Conservation (phyloP, 2,797 vertebrate genomes). For the Coracias cyanogaster region DNA sequence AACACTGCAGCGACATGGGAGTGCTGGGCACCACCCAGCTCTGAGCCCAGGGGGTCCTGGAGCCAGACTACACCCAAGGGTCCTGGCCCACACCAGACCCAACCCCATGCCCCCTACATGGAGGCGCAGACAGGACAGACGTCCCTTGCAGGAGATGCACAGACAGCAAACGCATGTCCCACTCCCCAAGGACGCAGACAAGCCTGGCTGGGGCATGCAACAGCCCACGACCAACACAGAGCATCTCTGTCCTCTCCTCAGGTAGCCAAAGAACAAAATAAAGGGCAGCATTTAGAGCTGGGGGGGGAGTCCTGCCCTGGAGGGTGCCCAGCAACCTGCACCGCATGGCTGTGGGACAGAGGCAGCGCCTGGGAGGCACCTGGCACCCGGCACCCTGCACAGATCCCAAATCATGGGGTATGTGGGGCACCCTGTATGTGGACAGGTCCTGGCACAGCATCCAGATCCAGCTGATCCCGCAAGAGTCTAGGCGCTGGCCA, state of each 20-base stretch:
- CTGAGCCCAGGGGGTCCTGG: background rate
- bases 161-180: slow-evolving; percentile 38
- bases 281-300: background rate
- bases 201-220: background rate
- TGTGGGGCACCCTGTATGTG: background rate
- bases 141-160: slow-evolving; percentile 16
- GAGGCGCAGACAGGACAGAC: slow-evolving; percentile 42
- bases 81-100: background rate
- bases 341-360: accelerated
- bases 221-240: accelerated
- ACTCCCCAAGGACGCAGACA: background rate
- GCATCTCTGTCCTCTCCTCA: background rate
- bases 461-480: accelerated
- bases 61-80: background rate
- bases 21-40: background rate
- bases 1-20: slow-evolving; percentile 28
- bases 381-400: background rate
- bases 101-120: background rate
- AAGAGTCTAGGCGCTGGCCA: background rate
- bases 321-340: background rate
- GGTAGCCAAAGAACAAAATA: background rate
- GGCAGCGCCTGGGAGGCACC: accelerated
- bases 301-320: background rate
- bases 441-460: background rate
- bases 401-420: background rate